phyloP scores from a whole-genome alignment of 2,888 invertebrate species.

The Palloptera scutellata region DNA sequence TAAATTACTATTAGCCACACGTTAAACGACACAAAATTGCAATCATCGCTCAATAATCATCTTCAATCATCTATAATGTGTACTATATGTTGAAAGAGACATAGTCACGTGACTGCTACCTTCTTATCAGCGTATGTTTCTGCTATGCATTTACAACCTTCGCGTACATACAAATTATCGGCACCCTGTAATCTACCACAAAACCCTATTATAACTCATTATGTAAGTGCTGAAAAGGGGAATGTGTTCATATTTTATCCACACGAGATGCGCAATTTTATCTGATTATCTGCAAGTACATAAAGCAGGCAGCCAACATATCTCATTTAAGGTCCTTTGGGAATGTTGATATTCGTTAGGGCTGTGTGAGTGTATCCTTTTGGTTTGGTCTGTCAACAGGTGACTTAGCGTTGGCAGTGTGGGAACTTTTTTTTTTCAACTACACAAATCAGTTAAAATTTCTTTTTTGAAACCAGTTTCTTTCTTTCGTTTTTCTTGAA shows the following conservation, averaged over 20 bases:
- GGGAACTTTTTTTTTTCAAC: constrained; percentile 43
- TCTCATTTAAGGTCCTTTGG: constrained; percentile 39
- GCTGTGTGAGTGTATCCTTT: too few relatives aligned
- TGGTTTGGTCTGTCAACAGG: constrained; percentile 46
- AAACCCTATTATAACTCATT: constrained; percentile 31
- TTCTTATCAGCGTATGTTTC: not conserved
- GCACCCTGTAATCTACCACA: constrained; percentile 40
- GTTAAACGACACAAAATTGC: not conserved
- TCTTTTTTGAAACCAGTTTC: constrained; percentile 34
- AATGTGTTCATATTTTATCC: constrained; percentile 17
- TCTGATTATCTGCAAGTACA: constrained; percentile 33
- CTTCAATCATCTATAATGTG: constrained; percentile 5
- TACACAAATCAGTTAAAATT: constrained; percentile 16
- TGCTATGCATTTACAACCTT: not conserved
- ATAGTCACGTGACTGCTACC: not conserved
- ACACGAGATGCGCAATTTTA: constrained; percentile 48
- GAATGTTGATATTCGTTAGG: constrained; percentile 35
- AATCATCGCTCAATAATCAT: not conserved
- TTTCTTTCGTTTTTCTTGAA: constrained; percentile 3
- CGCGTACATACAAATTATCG: constrained; percentile 20
- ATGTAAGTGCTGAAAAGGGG: constrained; percentile 43
- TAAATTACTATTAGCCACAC: constrained; percentile 42
- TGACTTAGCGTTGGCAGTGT: constrained; percentile 45
- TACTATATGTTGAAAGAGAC: not conserved
- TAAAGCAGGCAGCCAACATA: constrained; percentile 14